Percentiles rank a stretch among this genome's conserved stretches.
phyloP scores from a whole-genome alignment of 1,140 invertebrate genomes.

The Polypedilum pembai region DNA sequence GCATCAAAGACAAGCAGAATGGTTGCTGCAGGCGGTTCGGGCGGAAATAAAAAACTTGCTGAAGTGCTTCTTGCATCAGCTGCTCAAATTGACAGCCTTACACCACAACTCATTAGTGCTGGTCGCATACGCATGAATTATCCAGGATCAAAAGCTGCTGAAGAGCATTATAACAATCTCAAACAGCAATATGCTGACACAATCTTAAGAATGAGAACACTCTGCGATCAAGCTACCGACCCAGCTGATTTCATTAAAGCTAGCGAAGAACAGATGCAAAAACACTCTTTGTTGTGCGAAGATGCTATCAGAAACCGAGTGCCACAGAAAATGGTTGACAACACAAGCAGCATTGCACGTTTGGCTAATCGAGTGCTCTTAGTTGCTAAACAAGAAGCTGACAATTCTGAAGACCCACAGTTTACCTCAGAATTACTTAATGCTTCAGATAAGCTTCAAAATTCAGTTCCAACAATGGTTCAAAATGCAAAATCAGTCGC shows the following conservation, averaged over 20 bases:
- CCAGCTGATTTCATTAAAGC: slow-evolving; percentile 87
- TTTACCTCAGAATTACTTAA: slow-evolving; percentile 81
- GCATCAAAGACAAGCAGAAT: slow-evolving; percentile 85
- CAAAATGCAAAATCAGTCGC: slow-evolving; percentile 90
- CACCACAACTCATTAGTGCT: slow-evolving; percentile 93
- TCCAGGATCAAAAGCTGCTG: slow-evolving; percentile 83
- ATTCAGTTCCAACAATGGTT: slow-evolving; percentile 89
- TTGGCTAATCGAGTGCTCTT: slow-evolving; percentile 91
- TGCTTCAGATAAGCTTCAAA: slow-evolving; percentile 76
- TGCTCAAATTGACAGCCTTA: slow-evolving; percentile 86
- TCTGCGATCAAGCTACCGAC: slow-evolving; percentile 95
- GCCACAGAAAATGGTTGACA: slow-evolving; percentile 91
- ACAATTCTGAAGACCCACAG: slow-evolving; percentile 94
- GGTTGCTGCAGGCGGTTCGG: slow-evolving; percentile 81
- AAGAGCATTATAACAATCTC: slow-evolving; percentile 96
- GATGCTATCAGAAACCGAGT: slow-evolving; percentile 81
- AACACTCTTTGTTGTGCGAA: slow-evolving; percentile 90
- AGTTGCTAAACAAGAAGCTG: slow-evolving; percentile 93
- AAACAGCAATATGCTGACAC: slow-evolving; percentile 90
- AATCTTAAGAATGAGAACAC: slow-evolving; percentile 72
- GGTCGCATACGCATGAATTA: slow-evolving; percentile 92
- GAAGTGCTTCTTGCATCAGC: slow-evolving; percentile 76
- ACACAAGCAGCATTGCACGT: slow-evolving; percentile 82
- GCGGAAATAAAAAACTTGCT: slow-evolving; percentile 89
- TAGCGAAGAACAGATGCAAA: slow-evolving; percentile 83